Conservation (phyloP, 2,113 vertebrate genomes). For the Nibea albiflora region DNA sequence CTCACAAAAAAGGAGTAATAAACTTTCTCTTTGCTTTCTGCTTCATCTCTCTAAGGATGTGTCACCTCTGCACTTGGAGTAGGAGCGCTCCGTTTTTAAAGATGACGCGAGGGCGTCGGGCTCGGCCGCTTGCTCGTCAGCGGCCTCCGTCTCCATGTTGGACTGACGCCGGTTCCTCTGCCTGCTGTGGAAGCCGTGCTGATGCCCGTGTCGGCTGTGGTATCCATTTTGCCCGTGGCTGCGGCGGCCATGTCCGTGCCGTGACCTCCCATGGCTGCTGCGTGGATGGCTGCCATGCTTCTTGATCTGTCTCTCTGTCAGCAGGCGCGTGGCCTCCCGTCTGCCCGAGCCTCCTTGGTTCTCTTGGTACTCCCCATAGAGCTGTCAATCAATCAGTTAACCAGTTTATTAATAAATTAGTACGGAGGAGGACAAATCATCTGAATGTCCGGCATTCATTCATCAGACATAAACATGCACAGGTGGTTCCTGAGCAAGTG, state of each 20-base stretch:
- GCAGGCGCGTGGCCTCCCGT: slow-evolving; percentile 83
- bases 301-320: slow-evolving; percentile 82
- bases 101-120: slow-evolving; percentile 41
- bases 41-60: neutral
- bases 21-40: fast-evolving
- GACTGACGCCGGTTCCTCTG: slow-evolving; percentile 48
- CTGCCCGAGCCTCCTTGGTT: slow-evolving; percentile 81
- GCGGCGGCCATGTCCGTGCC: slow-evolving; percentile 44
- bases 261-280: slow-evolving; percentile 37
- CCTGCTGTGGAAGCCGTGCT: slow-evolving; percentile 50
- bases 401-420: neutral
- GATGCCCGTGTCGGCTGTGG: slow-evolving; percentile 47
- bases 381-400: slow-evolving; percentile 70
- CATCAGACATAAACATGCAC: slow-evolving; percentile 9
- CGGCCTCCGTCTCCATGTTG: slow-evolving; percentile 43
- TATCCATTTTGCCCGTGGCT: slow-evolving; percentile 47
- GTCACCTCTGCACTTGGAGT: slow-evolving; percentile 89
- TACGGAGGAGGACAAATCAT: neutral
- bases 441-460: neutral
- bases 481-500: slow-evolving; percentile 14
- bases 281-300: slow-evolving; percentile 68
- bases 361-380: slow-evolving; percentile 91
- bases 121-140: slow-evolving; percentile 21
- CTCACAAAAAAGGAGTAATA: neutral
- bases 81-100: slow-evolving; percentile 82